phyloP scores from a whole-genome alignment of 2,113 vertebrate genomes.

The Actenoides lindsayi region DNA sequence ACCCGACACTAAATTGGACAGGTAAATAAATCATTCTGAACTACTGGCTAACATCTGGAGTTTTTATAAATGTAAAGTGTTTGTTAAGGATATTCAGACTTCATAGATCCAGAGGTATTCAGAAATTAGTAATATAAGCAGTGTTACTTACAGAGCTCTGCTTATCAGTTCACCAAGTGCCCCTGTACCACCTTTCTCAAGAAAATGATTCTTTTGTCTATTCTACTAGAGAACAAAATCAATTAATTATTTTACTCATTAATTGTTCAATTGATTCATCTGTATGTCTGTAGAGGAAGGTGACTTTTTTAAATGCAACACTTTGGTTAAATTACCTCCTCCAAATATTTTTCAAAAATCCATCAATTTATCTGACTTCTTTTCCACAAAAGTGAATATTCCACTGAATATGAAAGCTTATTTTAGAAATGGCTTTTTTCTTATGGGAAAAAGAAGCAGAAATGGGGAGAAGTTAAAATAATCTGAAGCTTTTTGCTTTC shows the following conservation, averaged over 20 bases:
- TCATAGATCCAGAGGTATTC: background rate
- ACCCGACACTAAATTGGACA: background rate
- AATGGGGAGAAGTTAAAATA: background rate
- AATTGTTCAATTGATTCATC: background rate
- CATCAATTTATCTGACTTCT: background rate
- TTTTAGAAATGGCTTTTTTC: background rate
- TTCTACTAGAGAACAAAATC: background rate
- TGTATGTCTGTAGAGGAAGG: background rate
- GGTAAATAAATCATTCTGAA: background rate
- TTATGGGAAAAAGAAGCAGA: background rate
- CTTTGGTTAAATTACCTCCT: background rate
- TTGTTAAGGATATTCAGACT: constrained; percentile 2
- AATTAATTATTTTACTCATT: background rate
- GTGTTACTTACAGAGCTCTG: background rate
- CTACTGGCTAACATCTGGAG: background rate
- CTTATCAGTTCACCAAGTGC: background rate
- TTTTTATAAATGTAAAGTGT: background rate
- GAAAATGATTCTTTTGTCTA: background rate
- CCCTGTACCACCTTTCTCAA: background rate
- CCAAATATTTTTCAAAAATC: background rate
- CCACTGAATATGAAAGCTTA: background rate
- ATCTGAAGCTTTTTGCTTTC: background rate
- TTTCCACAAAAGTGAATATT: background rate
- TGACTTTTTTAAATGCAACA: background rate
- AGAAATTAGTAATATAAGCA: constrained; percentile 1